These are phyloP conservation scores for Bombyx mandarina DNA, from an alignment of 1,140 invertebrate species.

Conservation along the genomic window DNA sequence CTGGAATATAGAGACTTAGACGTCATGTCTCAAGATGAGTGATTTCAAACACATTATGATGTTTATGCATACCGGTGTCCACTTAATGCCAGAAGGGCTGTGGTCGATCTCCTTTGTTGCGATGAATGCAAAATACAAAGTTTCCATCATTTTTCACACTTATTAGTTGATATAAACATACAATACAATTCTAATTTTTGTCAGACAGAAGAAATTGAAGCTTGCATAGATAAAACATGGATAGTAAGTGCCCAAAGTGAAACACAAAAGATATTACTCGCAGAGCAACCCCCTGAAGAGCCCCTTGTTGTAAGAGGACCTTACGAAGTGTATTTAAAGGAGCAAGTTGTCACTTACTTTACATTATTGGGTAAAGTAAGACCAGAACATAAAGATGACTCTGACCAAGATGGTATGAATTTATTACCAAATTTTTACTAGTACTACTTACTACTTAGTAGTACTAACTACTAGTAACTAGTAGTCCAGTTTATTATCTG, in stretches of 20 bases:
- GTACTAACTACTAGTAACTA: too few species aligned
- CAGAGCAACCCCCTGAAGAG: slow-evolving; percentile 76
- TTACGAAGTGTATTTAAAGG: slow-evolving; percentile 84
- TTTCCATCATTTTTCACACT: too few species aligned
- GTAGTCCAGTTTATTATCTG: slow-evolving; percentile 5
- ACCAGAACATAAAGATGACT: slow-evolving; percentile 49
- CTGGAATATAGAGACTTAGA: too few species aligned
- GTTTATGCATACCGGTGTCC: too few species aligned
- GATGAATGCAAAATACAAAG: too few species aligned
- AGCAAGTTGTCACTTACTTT: slow-evolving; percentile 88
- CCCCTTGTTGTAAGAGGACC: slow-evolving; percentile 92
- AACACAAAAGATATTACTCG: slow-evolving; percentile 81
- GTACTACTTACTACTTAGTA: too few species aligned
- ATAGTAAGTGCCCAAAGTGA: slow-evolving; percentile 91
- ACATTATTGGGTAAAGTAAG: slow-evolving; percentile 76
- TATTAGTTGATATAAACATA: too few species aligned
- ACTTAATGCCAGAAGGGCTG: too few species aligned
- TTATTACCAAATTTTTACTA: too few species aligned
- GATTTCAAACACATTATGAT: too few species aligned
- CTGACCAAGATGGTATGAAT: slow-evolving; percentile 77
- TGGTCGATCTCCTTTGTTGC: too few species aligned
- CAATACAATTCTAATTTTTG: slow-evolving; percentile 32
- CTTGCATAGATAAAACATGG: slow-evolving; percentile 92
- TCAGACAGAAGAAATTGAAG: slow-evolving; percentile 77
- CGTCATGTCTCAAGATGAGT: too few species aligned